Percentiles rank a stretch among this genome's conserved stretches.
These are phyloP conservation scores for Entelurus aequoreus DNA, from an alignment of 2,113 vertebrate species.

Conservation along the genomic window DNA sequence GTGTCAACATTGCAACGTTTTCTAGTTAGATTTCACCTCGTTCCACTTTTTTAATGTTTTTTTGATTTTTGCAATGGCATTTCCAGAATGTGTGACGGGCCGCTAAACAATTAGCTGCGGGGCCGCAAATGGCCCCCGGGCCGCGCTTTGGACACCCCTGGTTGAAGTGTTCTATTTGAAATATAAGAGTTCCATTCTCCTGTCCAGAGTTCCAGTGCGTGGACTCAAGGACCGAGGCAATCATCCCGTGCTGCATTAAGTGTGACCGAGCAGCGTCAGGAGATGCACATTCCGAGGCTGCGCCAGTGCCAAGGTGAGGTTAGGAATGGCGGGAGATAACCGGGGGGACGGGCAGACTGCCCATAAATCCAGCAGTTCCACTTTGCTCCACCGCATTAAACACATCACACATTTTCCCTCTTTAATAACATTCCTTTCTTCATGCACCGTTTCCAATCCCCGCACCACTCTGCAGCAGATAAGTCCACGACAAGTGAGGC, in stretches of 20 bases:
- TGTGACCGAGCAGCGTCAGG: background rate
- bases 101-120: too few species aligned
- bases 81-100: too few species aligned
- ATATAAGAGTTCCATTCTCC: too few species aligned
- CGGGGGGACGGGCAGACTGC: background rate
- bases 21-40: too few species aligned
- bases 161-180: too few species aligned
- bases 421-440: background rate
- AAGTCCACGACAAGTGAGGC: background rate
- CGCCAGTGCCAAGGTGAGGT: background rate
- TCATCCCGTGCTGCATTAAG: background rate
- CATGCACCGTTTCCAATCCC: background rate
- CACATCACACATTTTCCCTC: background rate
- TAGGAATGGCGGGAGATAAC: background rate
- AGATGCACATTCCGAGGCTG: background rate
- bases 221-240: background rate
- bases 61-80: too few species aligned
- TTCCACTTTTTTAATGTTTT: too few species aligned
- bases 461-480: background rate
- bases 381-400: conserved; percentile 18
- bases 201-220: background rate
- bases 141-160: too few species aligned
- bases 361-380: conserved; percentile 16
- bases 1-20: too few species aligned
- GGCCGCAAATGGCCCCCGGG: too few species aligned